Percentiles rank a stretch among this genome's conserved stretches.
Conservation (phyloP, 1,140 invertebrate species). For the Atopsyche davidsoni region DNA sequence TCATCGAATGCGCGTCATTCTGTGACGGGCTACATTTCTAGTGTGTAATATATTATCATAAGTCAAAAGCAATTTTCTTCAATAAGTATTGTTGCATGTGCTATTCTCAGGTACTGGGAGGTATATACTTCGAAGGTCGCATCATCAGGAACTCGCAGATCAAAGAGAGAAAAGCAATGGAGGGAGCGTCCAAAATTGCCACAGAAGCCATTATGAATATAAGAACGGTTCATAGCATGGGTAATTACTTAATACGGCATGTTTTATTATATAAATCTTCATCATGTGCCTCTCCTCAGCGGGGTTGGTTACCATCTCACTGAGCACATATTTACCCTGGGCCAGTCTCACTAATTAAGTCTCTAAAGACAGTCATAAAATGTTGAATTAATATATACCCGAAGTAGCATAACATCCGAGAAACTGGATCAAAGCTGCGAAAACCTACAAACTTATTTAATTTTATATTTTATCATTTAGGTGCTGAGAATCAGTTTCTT, state of each 20-base stretch:
- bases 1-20: too few relatives aligned
- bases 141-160: slow-evolving; percentile 37
- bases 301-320: too few relatives aligned
- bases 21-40: too few relatives aligned
- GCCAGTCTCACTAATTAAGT: too few relatives aligned
- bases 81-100: too few relatives aligned
- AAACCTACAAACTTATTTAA: background rate
- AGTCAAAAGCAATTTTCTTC: background rate
- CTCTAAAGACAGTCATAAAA: too few relatives aligned
- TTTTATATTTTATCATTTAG: slow-evolving; percentile 27
- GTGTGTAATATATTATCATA: background rate
- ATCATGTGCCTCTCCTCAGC: too few relatives aligned
- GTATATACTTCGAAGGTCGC: slow-evolving; percentile 40
- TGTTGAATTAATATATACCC: too few relatives aligned
- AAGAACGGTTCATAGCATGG: slow-evolving; percentile 68
- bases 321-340: background rate
- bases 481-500: slow-evolving; percentile 51
- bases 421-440: background rate
- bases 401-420: too few relatives aligned
- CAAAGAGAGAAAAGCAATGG: slow-evolving; percentile 57
- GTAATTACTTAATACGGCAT: slow-evolving; percentile 32
- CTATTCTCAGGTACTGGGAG: slow-evolving; percentile 43
- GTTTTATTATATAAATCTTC: too few relatives aligned
- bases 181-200: slow-evolving; percentile 62
- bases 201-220: slow-evolving; percentile 73